phyloP scores from a whole-genome alignment of 2,888 invertebrate genomes.

The Pachymerium ferrugineum region DNA sequence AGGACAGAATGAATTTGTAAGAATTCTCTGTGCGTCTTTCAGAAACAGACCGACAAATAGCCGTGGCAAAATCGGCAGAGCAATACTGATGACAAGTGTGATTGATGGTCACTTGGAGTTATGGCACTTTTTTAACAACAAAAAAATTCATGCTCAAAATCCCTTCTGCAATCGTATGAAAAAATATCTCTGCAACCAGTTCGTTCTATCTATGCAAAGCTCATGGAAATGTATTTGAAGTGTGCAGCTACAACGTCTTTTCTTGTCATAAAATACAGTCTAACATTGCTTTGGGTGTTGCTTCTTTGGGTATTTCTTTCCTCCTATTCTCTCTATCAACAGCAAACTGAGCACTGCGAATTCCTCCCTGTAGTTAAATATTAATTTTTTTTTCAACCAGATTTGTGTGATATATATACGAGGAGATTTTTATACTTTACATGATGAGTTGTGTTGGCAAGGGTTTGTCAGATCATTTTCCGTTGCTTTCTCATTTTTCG shows the following conservation, averaged over 20 bases:
- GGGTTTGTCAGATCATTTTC: not conserved
- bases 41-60: constrained; percentile 21
- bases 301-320: too few relatives aligned
- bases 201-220: not conserved
- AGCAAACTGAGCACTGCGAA: too few relatives aligned
- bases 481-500: not conserved
- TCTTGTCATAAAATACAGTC: not conserved
- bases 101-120: constrained; percentile 21
- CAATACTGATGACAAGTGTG: not conserved
- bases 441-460: too few relatives aligned
- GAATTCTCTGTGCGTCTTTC: constrained; percentile 15
- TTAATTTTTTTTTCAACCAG: too few relatives aligned
- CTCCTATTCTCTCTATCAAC: too few relatives aligned
- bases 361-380: too few relatives aligned
- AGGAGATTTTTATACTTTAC: not conserved
- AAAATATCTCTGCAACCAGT: not conserved
- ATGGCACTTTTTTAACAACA: not conserved
- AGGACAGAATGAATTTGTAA: constrained; percentile 18
- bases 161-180: not conserved
- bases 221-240: not conserved
- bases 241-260: not conserved
- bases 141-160: not conserved
- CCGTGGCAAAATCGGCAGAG: constrained; percentile 7
- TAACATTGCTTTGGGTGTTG: not conserved
- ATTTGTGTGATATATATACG: too few relatives aligned